These are phyloP conservation scores for Eupsittula cactorum DNA, from an alignment of 2,113 vertebrate genomes.

Conservation along the genomic window DNA sequence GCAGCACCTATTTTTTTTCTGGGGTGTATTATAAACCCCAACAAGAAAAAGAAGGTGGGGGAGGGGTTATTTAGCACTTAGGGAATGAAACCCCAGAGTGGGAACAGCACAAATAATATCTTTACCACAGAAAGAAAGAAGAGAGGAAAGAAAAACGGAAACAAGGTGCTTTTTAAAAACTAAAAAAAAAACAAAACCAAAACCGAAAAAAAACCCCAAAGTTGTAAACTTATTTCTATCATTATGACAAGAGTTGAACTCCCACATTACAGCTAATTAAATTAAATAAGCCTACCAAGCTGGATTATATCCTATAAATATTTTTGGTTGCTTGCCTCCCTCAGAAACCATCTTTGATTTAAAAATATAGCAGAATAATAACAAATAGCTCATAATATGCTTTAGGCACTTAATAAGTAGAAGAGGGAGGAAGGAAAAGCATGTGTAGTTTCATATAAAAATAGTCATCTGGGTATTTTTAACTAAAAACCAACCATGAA, in stretches of 20 bases:
- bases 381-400: not conserved
- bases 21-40: not conserved
- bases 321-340: conserved; percentile 34
- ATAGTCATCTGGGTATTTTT: not conserved
- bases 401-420: conserved; percentile 13
- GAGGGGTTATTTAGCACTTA: not conserved
- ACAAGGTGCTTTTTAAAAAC: not conserved
- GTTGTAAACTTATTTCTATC: not conserved
- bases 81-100: not conserved
- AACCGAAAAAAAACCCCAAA: not conserved
- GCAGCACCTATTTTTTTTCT: conserved; percentile 5
- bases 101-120: not conserved
- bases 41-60: not conserved
- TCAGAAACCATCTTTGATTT: conserved; percentile 20
- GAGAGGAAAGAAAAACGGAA: not conserved
- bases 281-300: conserved; percentile 3
- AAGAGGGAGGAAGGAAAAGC: not conserved
- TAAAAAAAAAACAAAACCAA: not conserved
- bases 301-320: conserved; percentile 9
- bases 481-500: not conserved
- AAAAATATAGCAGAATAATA: conserved; percentile 31
- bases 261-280: conserved; percentile 34
- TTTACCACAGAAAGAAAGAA: not conserved
- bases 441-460: not conserved
- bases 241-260: not conserved